Conservation (phyloP, 2,888 invertebrate genomes). For the Dicranocentrus wangi region DNA sequence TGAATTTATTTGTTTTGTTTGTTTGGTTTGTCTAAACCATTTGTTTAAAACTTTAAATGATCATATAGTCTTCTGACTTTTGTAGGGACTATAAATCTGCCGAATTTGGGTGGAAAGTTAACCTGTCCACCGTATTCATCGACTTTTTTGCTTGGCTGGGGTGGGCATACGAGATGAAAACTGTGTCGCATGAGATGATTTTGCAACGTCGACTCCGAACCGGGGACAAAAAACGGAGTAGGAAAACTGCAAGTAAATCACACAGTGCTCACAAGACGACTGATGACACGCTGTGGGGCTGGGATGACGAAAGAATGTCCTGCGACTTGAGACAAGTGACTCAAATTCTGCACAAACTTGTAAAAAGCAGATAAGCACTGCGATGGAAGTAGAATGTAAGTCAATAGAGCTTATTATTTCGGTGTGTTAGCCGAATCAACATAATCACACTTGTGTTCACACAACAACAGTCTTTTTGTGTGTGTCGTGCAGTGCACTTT, state of each 20-base stretch:
- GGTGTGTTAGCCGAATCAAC: too few species aligned
- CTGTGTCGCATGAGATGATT: not conserved
- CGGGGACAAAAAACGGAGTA: not conserved
- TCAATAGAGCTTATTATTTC: too few species aligned
- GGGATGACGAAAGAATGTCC: slow-evolving; percentile 8
- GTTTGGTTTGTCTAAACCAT: not conserved
- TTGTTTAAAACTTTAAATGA: not conserved
- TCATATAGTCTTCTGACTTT: too few species aligned
- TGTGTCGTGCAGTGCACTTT: too few species aligned
- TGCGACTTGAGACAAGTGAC: not conserved
- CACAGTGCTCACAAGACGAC: not conserved
- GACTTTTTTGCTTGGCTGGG: slow-evolving; percentile 7
- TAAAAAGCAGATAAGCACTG: too few species aligned
- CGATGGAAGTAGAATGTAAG: too few species aligned
- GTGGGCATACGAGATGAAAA: slow-evolving; percentile 25
- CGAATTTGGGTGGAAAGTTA: slow-evolving; percentile 75
- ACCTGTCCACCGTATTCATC: not conserved
- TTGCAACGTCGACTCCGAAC: not conserved
- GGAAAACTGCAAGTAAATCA: not conserved
- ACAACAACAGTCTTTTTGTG: too few species aligned
- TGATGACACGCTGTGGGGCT: not conserved
- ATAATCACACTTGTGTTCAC: too few species aligned
- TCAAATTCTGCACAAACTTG: too few species aligned
- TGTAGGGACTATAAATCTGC: slow-evolving; percentile 78
- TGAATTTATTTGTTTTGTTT: not conserved